Conservation (phyloP, 1,140 invertebrate species). For the Pygmarrhopalites habei region DNA sequence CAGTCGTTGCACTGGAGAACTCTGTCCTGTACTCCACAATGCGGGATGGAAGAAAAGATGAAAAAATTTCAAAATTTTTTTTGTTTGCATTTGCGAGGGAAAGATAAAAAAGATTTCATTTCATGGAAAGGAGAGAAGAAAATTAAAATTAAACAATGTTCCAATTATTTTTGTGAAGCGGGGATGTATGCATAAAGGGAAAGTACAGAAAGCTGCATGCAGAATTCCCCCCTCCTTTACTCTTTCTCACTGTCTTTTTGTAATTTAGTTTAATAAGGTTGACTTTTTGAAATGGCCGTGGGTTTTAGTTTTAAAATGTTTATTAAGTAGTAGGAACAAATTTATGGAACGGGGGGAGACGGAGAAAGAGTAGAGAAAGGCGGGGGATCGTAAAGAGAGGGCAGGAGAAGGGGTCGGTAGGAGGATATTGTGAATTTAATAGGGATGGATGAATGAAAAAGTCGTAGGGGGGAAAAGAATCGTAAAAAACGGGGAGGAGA, state of each 20-base stretch:
- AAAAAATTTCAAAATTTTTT: not conserved
- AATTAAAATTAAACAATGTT: not conserved
- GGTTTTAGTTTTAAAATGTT: too few species aligned
- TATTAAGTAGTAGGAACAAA: too few species aligned
- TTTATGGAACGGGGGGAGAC: too few species aligned
- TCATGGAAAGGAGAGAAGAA: not conserved
- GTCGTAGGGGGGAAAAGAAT: not conserved
- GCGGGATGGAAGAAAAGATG: too few species aligned
- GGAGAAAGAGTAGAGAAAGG: too few species aligned
- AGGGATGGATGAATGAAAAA: not conserved
- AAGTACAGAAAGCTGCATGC: not conserved
- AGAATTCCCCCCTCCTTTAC: too few species aligned
- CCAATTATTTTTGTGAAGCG: not conserved
- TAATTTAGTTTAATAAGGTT: too few species aligned
- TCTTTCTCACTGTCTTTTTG: too few species aligned
- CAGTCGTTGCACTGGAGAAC: constrained; percentile 69
- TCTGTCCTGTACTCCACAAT: constrained; percentile 61
- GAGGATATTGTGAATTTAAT: not conserved
- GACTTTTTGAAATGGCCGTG: too few species aligned
- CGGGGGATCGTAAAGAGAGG: too few species aligned
- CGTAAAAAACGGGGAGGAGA: not conserved
- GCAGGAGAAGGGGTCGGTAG: too few species aligned
- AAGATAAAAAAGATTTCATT: not conserved
- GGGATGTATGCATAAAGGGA: not conserved
- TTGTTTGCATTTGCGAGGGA: not conserved